Conservation (phyloP, 37 sponge, comb jelly and placozoan genomes). For the Oopsacas minuta region DNA sequence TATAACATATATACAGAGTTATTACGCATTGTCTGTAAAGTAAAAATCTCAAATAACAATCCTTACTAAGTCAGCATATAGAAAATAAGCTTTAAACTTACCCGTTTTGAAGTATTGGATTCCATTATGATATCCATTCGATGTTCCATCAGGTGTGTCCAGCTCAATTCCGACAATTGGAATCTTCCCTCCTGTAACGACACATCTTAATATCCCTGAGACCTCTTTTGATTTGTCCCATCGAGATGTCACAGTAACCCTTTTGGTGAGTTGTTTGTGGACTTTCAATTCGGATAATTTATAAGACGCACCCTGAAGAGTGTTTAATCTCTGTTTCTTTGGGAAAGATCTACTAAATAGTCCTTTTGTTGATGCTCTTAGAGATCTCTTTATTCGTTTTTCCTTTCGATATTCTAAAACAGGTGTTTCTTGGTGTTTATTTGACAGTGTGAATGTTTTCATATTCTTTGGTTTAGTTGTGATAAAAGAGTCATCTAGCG, state of each 20-base stretch:
- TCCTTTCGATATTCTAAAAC: not conserved
- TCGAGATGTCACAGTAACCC: not conserved
- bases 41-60: too few species aligned
- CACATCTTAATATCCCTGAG: not conserved
- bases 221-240: not conserved
- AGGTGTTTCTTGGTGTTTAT: not conserved
- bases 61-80: not conserved
- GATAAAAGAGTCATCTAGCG: not conserved
- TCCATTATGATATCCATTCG: not conserved
- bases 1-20: too few species aligned
- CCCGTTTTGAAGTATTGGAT: not conserved
- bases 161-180: not conserved
- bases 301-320: not conserved
- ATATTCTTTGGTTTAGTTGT: not conserved
- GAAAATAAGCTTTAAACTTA: not conserved
- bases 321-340: not conserved
- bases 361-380: not conserved
- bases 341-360: not conserved
- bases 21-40: too few species aligned
- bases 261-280: not conserved
- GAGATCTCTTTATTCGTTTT: not conserved
- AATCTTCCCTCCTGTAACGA: not conserved
- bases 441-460: not conserved
- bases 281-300: not conserved
- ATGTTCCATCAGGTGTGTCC: not conserved